Base-by-base conservation (phyloP, 1,140 invertebrate genomes). In the Trypoxylus dichotomus region DNA sequence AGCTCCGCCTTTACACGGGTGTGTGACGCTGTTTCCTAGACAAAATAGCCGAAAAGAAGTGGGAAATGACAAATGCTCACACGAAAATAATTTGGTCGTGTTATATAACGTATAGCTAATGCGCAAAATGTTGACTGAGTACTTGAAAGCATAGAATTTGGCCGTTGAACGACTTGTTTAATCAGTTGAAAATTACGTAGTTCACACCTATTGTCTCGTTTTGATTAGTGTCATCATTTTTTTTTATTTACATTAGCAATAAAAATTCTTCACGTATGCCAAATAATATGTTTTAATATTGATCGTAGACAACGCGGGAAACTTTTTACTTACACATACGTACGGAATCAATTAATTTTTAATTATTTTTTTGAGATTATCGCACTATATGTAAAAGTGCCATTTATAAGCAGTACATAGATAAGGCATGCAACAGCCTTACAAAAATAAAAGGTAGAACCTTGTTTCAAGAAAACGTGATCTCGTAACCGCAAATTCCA, bases 151-250 rank as follows among this genome's bases (percentile, higher is more conserved):
- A 27, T 68, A 68, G 19, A 27, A 68, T 68, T 29, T 24, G 21
- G 27, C 10, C 24, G 27, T 60, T 19, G n/a, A 60, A 19, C n/a
- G n/a, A n/a, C 32, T 37, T 37, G 2, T 37, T 37, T 37, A 37
- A 37, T 37, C 24, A 29, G 0, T 29, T 27, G n/a, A 15, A 13
- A 68, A 24, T 68, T 68, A 68, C 21, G 21, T 25, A 68, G 19
- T 68, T 68, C 60, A 24, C 60, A 68, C 60, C 5, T 68, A 68
- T 68, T 68, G 60, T 68, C 60, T 68, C 13, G 27, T 29, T 7
- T 27, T 68, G 3, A 10, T 68, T 11, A 21, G 60, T 11, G 60
- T 68, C 60, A 10, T 68, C 27, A 68, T 1, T 68, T 27, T 37
- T n/a, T n/a, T 24, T 68, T 68, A 15, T 68, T 68, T 68, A 24